Conservation (phyloP, 2,113 vertebrate species). For the Tringa solitaria region DNA sequence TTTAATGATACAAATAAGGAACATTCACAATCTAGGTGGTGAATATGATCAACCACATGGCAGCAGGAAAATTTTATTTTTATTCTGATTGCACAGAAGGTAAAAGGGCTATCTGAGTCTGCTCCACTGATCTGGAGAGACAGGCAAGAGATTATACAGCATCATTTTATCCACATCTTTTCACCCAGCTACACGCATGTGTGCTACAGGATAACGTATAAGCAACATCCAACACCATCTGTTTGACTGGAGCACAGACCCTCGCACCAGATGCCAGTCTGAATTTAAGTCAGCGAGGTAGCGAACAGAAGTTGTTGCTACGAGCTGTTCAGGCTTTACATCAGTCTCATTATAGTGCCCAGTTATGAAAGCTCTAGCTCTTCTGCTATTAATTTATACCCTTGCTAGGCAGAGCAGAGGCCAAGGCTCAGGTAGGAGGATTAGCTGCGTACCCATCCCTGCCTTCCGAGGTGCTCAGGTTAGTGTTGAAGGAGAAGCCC, state of each 20-base stretch:
- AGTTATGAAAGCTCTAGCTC: not conserved
- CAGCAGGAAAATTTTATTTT: not conserved
- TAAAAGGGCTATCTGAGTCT: not conserved
- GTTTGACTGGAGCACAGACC: not conserved
- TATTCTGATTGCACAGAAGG: not conserved
- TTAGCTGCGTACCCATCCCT: not conserved
- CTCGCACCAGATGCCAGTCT: not conserved
- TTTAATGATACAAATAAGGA: not conserved
- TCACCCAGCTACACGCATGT: not conserved
- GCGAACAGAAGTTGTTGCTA: not conserved
- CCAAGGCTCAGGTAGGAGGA: not conserved
- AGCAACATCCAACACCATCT: not conserved
- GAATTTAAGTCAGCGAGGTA: not conserved
- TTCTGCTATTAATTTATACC: not conserved
- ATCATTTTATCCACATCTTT: not conserved
- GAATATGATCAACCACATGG: not conserved
- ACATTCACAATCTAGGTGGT: not conserved
- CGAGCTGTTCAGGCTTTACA: not conserved
- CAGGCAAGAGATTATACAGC: not conserved
- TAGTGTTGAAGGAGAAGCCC: not conserved
- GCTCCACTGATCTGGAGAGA: not conserved
- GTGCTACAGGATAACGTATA: not conserved
- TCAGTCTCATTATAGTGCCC: rapidly evolving
- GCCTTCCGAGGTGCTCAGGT: not conserved
- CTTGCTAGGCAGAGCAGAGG: not conserved